A percentile compares a stretch with the other conserved stretches of the same genome.
Conservation (phyloP, 1,140 invertebrate genomes). For the Euwallacea similis region DNA sequence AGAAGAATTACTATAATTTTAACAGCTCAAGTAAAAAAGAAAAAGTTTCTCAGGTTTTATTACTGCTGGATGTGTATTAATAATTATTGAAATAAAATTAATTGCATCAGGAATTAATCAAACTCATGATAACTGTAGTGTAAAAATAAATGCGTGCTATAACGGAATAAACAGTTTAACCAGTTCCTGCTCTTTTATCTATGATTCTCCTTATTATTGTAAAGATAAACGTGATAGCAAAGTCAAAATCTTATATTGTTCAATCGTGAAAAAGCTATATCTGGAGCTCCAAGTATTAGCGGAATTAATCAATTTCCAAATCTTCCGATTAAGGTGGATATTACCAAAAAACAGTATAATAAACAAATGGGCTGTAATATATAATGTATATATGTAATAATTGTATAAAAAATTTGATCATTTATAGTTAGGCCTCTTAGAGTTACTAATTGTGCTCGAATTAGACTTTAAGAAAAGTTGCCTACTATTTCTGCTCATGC, state of each 20-base stretch:
- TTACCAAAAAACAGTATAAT: conserved; percentile 81
- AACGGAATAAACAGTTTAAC: conserved; percentile 71
- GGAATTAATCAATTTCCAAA: conserved; percentile 79
- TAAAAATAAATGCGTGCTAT: conserved; percentile 68
- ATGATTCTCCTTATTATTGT: conserved; percentile 59
- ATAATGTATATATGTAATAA: too few species aligned
- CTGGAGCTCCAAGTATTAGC: conserved; percentile 68
- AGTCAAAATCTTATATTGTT: conserved; percentile 82
- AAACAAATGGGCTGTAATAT: conserved; percentile 73
- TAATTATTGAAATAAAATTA: conserved; percentile 64
- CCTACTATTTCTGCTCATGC: conserved; percentile 68
- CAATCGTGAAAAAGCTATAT: conserved; percentile 76
- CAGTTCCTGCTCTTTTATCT: conserved; percentile 65
- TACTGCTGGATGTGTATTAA: conserved; percentile 44
- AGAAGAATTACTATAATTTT: conserved; percentile 64
- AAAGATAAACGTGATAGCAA: conserved; percentile 60
- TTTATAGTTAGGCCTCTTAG: conserved; percentile 63
- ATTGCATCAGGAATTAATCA: conserved; percentile 68
- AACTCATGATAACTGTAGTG: conserved; percentile 65
- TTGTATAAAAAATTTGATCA: conserved; percentile 72
- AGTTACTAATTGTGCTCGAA: conserved; percentile 67
- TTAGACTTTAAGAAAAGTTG: conserved; percentile 64
- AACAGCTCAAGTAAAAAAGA: conserved; percentile 68
- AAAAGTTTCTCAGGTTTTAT: conserved; percentile 58
- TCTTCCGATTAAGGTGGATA: conserved; percentile 76